phyloP scores from a whole-genome alignment of 2,797 vertebrate genomes.

The Poecilia gillii region DNA sequence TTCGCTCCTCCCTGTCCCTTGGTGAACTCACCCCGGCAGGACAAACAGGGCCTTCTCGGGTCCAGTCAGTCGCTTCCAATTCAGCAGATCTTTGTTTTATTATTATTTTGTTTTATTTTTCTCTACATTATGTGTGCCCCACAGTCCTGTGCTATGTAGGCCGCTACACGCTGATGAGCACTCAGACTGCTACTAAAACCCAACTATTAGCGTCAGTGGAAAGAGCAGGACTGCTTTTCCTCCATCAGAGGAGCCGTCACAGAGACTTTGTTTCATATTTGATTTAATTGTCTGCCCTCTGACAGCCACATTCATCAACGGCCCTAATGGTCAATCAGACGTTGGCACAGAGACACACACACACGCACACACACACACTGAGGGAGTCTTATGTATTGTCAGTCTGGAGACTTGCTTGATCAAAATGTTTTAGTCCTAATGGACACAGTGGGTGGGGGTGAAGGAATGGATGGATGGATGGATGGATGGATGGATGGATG shows the following conservation, averaged over 20 bases:
- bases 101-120: not conserved
- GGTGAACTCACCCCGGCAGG: conserved; percentile 66
- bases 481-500: conserved; percentile 53
- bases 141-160: not conserved
- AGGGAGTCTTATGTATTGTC: conserved; percentile 56
- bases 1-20: conserved; percentile 55
- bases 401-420: conserved; percentile 91
- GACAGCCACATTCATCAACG: conserved; percentile 99
- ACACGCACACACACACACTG: conserved; percentile 53
- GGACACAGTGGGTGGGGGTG: conserved; percentile 78
- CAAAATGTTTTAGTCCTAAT: conserved; percentile 97
- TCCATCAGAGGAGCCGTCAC: conserved; percentile 96
- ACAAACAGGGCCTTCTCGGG: conserved; percentile 83
- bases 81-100: conserved; percentile 27
- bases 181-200: conserved; percentile 77
- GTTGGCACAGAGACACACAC: conserved; percentile 79
- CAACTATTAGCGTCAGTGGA: conserved; percentile 89
- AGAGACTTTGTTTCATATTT: conserved; percentile 99
- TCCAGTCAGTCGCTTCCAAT: conserved; percentile 81
- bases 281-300: conserved; percentile 99
- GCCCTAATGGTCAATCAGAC: conserved; percentile 99
- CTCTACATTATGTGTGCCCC: not conserved
- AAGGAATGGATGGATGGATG: conserved; percentile 62
- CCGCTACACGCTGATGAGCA: conserved; percentile 14
- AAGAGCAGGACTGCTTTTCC: conserved; percentile 92